Evolutionary conservation across 2,113 vertebrate species (phyloP).

Genomic region (Eulemur macaco): DNA sequence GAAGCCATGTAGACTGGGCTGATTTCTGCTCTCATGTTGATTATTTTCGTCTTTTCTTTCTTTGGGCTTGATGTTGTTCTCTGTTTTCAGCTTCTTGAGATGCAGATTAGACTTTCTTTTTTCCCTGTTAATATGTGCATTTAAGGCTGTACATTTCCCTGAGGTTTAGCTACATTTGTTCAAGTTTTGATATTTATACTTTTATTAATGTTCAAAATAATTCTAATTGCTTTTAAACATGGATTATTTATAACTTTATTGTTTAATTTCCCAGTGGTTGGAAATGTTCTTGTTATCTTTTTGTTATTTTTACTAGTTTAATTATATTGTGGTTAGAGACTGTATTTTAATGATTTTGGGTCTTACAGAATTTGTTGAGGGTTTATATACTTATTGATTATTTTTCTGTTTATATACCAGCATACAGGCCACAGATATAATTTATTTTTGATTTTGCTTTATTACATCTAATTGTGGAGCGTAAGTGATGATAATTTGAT

Average conservation of each 20-base stretch:
- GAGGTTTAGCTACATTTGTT: background rate
- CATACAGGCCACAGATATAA: background rate
- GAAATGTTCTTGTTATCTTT: background rate
- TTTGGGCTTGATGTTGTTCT: background rate
- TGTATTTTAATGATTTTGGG: background rate
- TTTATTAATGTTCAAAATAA: background rate
- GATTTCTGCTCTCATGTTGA: background rate
- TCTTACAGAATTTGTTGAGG: background rate
- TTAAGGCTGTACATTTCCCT: background rate
- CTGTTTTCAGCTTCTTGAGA: background rate
- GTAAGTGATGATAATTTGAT: background rate
- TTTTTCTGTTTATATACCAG: background rate
- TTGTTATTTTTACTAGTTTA: background rate
- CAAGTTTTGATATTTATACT: background rate
- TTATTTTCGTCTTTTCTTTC: background rate
- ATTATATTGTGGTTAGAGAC: background rate
- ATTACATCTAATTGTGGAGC: background rate
- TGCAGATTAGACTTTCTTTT: background rate
- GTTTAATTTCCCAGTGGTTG: background rate
- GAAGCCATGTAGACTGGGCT: background rate
- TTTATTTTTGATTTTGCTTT: background rate
- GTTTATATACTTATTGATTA: background rate
- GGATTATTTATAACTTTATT: background rate
- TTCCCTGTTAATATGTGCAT: background rate
- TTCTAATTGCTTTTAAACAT: background rate